phyloP scores from a whole-genome alignment of 2,888 invertebrate species.

The Peribatodes rhomboidaria region DNA sequence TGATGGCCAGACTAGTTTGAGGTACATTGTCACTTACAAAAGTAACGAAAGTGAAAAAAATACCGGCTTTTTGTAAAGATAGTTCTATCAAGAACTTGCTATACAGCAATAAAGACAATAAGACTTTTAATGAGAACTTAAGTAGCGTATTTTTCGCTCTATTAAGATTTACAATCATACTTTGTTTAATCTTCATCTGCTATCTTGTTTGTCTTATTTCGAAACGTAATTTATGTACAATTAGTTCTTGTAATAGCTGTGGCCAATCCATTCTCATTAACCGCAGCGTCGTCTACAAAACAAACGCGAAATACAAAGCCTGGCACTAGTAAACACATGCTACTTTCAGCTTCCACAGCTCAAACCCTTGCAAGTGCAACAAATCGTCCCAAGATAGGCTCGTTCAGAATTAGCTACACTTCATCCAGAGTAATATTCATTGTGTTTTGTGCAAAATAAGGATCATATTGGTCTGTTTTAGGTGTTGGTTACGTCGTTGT shows the following conservation, averaged over 20 bases:
- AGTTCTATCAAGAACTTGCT: not conserved
- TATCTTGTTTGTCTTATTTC: slow-evolving; percentile 6
- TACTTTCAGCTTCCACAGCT: slow-evolving; percentile 55
- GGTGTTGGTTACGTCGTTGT: slow-evolving; percentile 46
- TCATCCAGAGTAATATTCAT: slow-evolving; percentile 32
- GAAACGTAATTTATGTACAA: slow-evolving; percentile 27
- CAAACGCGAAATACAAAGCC: slow-evolving; percentile 41
- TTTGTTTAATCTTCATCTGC: not conserved
- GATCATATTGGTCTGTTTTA: slow-evolving; percentile 20
- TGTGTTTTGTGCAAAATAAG: slow-evolving; percentile 35
- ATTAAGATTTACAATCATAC: not conserved
- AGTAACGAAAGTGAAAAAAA: not conserved
- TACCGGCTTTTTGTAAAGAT: not conserved
- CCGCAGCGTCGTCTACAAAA: slow-evolving; percentile 34
- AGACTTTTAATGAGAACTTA: not conserved
- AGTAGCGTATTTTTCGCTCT: not conserved
- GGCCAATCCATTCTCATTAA: slow-evolving; percentile 43
- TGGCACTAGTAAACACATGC: slow-evolving; percentile 41
- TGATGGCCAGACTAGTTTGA: slow-evolving; percentile 4
- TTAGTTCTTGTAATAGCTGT: slow-evolving; percentile 36
- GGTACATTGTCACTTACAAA: not conserved
- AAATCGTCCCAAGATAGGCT: slow-evolving; percentile 53
- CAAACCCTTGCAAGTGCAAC: slow-evolving; percentile 57
- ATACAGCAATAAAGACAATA: not conserved
- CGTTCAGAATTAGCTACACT: slow-evolving; percentile 28